These are phyloP conservation scores for Calonectris borealis DNA, from an alignment of 2,113 vertebrate species.

Conservation along the genomic window DNA sequence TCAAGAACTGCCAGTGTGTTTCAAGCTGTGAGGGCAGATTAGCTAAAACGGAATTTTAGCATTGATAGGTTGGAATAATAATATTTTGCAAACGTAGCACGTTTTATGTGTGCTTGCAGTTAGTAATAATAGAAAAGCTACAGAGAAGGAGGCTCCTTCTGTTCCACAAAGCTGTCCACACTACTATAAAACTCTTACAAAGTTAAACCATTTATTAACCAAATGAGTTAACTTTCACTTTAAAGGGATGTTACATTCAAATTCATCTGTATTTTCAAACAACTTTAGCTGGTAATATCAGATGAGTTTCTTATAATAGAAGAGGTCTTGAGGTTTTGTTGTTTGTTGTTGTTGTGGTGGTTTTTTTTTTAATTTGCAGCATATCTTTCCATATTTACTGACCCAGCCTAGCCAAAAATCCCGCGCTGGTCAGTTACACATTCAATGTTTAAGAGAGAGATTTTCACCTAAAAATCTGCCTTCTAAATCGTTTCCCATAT, in stretches of 20 bases:
- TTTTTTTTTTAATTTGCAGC: neutral
- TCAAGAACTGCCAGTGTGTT: neutral
- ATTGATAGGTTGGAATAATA: slow-evolving; percentile 35
- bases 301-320: neutral
- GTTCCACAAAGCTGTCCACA: neutral
- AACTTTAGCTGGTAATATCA: neutral
- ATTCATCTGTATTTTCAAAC: neutral
- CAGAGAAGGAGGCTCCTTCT: neutral
- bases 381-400: neutral
- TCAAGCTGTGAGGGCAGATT: slow-evolving; percentile 35
- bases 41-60: slow-evolving; percentile 26
- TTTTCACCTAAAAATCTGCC: neutral
- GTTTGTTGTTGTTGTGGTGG: neutral
- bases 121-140: neutral
- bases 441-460: neutral
- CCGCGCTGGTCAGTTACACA: neutral
- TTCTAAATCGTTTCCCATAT: neutral
- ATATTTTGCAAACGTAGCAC: neutral
- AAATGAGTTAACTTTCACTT: neutral
- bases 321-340: neutral
- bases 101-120: slow-evolving; percentile 12
- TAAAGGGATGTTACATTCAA: neutral
- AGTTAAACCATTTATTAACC: neutral
- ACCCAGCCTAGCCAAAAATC: neutral
- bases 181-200: neutral